Evolutionary conservation across 2,113 vertebrate species (phyloP).

Genomic region (Danionella cerebrum): DNA sequence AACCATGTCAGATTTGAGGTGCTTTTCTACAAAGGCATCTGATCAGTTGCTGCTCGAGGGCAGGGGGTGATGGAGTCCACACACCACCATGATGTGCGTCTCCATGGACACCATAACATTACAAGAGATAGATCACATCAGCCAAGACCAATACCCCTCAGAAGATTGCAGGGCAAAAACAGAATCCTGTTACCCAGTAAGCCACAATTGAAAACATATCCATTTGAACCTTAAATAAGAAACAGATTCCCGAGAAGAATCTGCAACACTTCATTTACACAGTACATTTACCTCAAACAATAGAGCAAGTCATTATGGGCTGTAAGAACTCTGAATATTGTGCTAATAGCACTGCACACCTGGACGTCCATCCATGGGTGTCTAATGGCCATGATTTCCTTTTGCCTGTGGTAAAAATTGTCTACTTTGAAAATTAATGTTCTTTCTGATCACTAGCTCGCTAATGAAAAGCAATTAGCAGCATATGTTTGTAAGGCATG

Average conservation of each 20-base stretch:
- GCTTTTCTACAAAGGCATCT: constrained; percentile 4
- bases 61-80: constrained; percentile 4
- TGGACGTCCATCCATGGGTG: constrained; percentile 38
- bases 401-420: constrained; percentile 30
- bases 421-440: constrained; percentile 39
- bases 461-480: constrained; percentile 53
- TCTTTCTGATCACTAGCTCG: constrained; percentile 43
- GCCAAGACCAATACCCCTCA: constrained; percentile 46
- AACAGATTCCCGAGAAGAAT: not conserved
- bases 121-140: constrained; percentile 46
- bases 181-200: constrained; percentile 42
- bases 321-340: constrained; percentile 36
- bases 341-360: constrained; percentile 42
- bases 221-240: too few relatives aligned
- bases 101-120: constrained; percentile 30
- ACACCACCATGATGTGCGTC: constrained; percentile 11
- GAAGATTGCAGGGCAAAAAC: constrained; percentile 42
- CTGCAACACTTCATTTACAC: not conserved
- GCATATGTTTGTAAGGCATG: constrained; percentile 47
- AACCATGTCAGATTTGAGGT: constrained; percentile 6
- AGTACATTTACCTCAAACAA: not conserved
- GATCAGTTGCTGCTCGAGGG: constrained; percentile 1
- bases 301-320: too few relatives aligned
- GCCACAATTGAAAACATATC: too few relatives aligned
- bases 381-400: constrained; percentile 44